Evolutionary conservation across 2,113 vertebrate genomes (phyloP).

Genomic region (Phaethon lepturus): DNA sequence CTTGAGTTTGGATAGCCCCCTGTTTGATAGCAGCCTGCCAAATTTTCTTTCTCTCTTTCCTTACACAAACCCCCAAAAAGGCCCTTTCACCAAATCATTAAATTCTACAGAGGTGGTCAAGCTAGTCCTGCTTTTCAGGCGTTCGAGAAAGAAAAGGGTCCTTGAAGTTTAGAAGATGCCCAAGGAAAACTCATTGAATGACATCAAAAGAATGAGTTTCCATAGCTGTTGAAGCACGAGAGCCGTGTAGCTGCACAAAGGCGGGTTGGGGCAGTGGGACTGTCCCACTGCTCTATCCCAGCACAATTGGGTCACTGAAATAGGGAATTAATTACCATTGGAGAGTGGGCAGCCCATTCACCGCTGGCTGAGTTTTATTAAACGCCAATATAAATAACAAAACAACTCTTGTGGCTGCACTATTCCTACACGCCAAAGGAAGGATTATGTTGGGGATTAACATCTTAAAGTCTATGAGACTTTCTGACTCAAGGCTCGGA

Average conservation of each 20-base stretch:
- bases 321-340: slow-evolving; percentile 90
- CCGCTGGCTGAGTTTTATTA: slow-evolving; percentile 85
- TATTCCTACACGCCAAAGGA: slow-evolving; percentile 88
- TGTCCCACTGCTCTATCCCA: slow-evolving; percentile 82
- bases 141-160: slow-evolving; percentile 79
- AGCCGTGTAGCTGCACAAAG: slow-evolving; percentile 83
- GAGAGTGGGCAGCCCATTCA: slow-evolving; percentile 87
- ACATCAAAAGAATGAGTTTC: slow-evolving; percentile 87
- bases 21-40: slow-evolving; percentile 55
- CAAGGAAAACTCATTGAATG: slow-evolving; percentile 87
- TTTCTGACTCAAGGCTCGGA: slow-evolving; percentile 88
- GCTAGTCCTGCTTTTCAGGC: slow-evolving; percentile 83
- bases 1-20: background rate
- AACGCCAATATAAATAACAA: slow-evolving; percentile 91
- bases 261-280: slow-evolving; percentile 78
- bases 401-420: slow-evolving; percentile 87
- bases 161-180: slow-evolving; percentile 89
- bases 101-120: slow-evolving; percentile 87
- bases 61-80: slow-evolving; percentile 64
- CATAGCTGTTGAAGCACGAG: slow-evolving; percentile 87
- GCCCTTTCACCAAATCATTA: slow-evolving; percentile 84
- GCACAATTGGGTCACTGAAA: slow-evolving; percentile 90
- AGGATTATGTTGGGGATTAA: slow-evolving; percentile 87
- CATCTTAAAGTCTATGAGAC: slow-evolving; percentile 89
- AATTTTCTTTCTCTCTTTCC: slow-evolving; percentile 71